Base-by-base conservation (phyloP, 2,888 invertebrate species). In the Drosophila kanekoi region DNA sequence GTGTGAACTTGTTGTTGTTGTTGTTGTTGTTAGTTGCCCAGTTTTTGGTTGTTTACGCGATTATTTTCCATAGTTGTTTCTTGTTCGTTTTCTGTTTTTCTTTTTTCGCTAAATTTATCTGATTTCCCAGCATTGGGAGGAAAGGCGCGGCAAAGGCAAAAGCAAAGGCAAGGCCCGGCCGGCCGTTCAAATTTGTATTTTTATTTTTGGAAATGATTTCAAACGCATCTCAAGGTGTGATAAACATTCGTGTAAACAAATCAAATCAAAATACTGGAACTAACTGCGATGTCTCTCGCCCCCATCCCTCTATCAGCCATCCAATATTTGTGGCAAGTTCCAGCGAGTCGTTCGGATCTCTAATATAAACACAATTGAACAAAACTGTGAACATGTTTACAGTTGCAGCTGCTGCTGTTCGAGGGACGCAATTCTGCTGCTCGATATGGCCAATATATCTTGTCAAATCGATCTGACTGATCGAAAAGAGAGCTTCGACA, bases 141-240 rank as follows among this genome's bases (percentile, higher is more conserved):
- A 4, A 4, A 4, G 43, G 32, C 28, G 43, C 23, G 38, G 38
- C 40, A 56, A 10, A 4, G 35, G 37, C 52, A 40, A 20, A 23
- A 32, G 38, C 40, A 52, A 4, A 4, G 37, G 37, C 52, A 37
- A 20, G 8, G 28, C 23, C 23, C 23, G 23, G 23, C 23, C 23
- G 23, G 23, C 23, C 23, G 23, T 23, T 23, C 23, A 60, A 56
- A 57, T 66, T 61, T 47, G 33, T 51, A 45, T 45, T 60, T 63
- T 61, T 84, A 84, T 84, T 87, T 84, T 85, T 82, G 87, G 84
- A 84, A 80, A 84, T 84, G 84, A 87, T 87, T 85, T 87, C 87
- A 79, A 84, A 84, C 87, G 82, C 81, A 79, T 76, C 82, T 73
- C 80, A 84, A 84, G 87, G 84, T 84, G 84, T 70, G 87, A 87